Evolutionary conservation across 1,140 invertebrate species (phyloP).

Genomic region (Trachymyrmex septentrionalis): DNA sequence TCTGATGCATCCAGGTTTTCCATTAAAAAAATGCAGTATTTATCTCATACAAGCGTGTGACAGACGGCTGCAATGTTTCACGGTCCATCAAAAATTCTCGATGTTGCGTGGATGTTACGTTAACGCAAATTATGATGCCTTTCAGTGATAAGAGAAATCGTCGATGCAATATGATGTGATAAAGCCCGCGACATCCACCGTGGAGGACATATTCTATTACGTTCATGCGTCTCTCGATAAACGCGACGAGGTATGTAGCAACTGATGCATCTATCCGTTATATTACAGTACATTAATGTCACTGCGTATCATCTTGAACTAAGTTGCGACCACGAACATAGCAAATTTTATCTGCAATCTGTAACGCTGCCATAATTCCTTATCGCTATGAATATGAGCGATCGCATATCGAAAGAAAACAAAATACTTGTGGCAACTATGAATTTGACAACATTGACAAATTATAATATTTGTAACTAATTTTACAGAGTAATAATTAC

Average conservation of each 20-base stretch:
- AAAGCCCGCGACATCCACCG: neutral
- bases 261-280: neutral
- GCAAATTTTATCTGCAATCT: slow-evolving; percentile 25
- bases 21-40: neutral
- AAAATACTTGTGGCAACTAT: no score
- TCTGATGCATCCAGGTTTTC: neutral
- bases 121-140: neutral
- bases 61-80: neutral
- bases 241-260: neutral
- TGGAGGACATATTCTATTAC: neutral
- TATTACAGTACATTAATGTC: slow-evolving; percentile 22
- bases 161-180: neutral
- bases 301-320: neutral
- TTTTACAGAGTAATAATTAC: no score
- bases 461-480: no score
- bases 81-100: neutral
- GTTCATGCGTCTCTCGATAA: slow-evolving; percentile 7
- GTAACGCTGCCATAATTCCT: neutral
- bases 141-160: slow-evolving; percentile 36
- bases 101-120: neutral
- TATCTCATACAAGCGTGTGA: neutral
- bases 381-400: neutral
- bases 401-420: no score
- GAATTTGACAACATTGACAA: no score
- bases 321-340: neutral